Evolutionary conservation across 2,113 vertebrate species (phyloP).

Genomic region (Sinocyclocheilus grahami): DNA sequence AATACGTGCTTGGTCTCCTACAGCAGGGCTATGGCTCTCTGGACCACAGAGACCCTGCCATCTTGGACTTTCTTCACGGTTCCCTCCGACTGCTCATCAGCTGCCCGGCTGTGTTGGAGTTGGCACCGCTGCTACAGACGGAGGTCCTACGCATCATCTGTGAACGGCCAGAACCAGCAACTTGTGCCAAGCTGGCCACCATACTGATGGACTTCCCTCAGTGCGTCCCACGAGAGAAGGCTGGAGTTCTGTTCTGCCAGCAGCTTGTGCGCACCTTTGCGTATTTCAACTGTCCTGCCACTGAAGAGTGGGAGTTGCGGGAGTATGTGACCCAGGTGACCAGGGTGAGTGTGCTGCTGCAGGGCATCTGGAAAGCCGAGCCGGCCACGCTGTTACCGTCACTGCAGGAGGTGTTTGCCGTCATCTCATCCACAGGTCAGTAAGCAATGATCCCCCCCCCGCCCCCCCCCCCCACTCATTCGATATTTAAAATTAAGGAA

Average conservation of each 20-base stretch:
- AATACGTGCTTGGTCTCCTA: slow-evolving; percentile 85
- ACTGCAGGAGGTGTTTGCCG: slow-evolving; percentile 93
- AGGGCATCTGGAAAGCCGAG: slow-evolving; percentile 94
- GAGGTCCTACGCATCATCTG: slow-evolving; percentile 90
- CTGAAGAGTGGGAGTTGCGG: slow-evolving; percentile 86
- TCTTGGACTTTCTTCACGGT: slow-evolving; percentile 91
- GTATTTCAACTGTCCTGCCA: slow-evolving; percentile 88
- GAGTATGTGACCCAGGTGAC: slow-evolving; percentile 93
- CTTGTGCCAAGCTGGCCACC: slow-evolving; percentile 87
- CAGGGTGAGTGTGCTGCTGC: slow-evolving; percentile 88
- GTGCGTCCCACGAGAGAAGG: slow-evolving; percentile 89
- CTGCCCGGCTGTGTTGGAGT: slow-evolving; percentile 93
- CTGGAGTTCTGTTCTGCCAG: slow-evolving; percentile 89
- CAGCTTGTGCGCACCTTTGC: slow-evolving; percentile 95
- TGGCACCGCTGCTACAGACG: slow-evolving; percentile 87
- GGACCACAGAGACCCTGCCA: slow-evolving; percentile 82
- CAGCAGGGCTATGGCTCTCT: slow-evolving; percentile 86
- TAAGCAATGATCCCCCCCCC: background rate
- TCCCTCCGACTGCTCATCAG: slow-evolving; percentile 93
- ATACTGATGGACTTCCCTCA: slow-evolving; percentile 92
- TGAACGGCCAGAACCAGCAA: slow-evolving; percentile 83
- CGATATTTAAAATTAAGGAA: background rate
- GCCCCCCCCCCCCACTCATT: no score
- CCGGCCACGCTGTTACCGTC: slow-evolving; percentile 90
- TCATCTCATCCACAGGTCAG: slow-evolving; percentile 93